Evolutionary conservation across 2,113 vertebrate species (phyloP).

Genomic region (Antennarius striatus): DNA sequence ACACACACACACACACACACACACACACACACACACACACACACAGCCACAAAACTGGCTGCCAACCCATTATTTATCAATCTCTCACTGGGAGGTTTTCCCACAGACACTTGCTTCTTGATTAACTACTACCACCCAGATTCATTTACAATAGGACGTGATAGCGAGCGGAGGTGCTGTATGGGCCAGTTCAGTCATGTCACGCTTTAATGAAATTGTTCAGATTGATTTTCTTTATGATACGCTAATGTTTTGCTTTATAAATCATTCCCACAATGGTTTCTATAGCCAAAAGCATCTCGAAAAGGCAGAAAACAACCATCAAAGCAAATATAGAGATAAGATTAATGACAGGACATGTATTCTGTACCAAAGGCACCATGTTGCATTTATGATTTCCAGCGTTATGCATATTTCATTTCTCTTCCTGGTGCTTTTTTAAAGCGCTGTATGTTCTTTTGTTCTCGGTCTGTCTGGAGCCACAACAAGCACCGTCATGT

Average conservation of each 20-base stretch:
- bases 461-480: slow-evolving; percentile 41
- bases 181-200: slow-evolving; percentile 6
- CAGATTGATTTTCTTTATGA: slow-evolving; percentile 14
- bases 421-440: slow-evolving; percentile 25
- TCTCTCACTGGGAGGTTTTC: slow-evolving; percentile 49
- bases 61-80: slow-evolving; percentile 38
- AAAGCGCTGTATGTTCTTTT: slow-evolving; percentile 28
- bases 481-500: slow-evolving; percentile 23
- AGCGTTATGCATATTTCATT: slow-evolving; percentile 13
- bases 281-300: slow-evolving; percentile 11
- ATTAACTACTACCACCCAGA: slow-evolving; percentile 56
- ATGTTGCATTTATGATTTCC: slow-evolving; percentile 29
- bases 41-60: slow-evolving; percentile 18
- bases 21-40: slow-evolving; percentile 6
- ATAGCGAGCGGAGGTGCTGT: slow-evolving; percentile 29
- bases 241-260: slow-evolving; percentile 33
- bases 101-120: slow-evolving; percentile 48
- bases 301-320: slow-evolving; percentile 1
- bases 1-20: slow-evolving; percentile 11
- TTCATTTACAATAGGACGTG: slow-evolving; percentile 32
- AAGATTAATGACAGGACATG: slow-evolving; percentile 31
- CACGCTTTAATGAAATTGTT: slow-evolving; percentile 12
- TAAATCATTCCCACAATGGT: background rate
- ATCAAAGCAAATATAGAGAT: slow-evolving; percentile 27
- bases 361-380: slow-evolving; percentile 10